Base-by-base conservation (phyloP, 2,113 vertebrate genomes). In the Strix aluco region DNA sequence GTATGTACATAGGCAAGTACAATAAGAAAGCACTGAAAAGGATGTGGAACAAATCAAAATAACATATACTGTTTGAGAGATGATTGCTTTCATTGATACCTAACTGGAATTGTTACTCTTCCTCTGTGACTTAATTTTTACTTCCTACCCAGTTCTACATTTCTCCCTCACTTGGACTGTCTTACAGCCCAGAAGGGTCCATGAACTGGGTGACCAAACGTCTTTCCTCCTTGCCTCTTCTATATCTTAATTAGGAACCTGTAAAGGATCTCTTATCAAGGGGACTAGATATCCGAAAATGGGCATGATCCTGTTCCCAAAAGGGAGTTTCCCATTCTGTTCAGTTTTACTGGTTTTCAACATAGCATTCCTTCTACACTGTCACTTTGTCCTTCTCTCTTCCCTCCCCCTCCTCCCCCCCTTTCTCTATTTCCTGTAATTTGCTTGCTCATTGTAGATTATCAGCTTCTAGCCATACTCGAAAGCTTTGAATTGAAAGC, bases 381-480 rank as follows among this genome's bases (percentile, higher is more conserved):
- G 6, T 26, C 30, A 32, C 8, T 8, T 69, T 84, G 67, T 12
- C 34, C 14, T 62, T 23, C 10, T 27, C 13, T 27, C 4, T 10
- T 13, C 7, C 12, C 4, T 47, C 5, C 3, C 5, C 5, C 30
- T 2, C 17, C 23, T 15, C 6, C 15, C 19, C 6, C 5, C 7
- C 6, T 15, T 49, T 67, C 38, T 30, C 44, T 7, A 0, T 85
- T 58, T 54, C 70, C 23, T 74, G 44, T 27, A 21, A 1, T 77
- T 81, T 84, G 13, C 9, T 57, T 12, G 0, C 23, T 51, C 3
- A 1, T 20, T 42, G 13, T 18, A 2, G 22, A 11, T 27, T 86
- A 44, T 22, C 25, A 36, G 11, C 27, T 88, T 92, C 71, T 40
- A 66, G 40, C 13, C 9, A 3, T n/a, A 11, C 26, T 61, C 4